These are phyloP conservation scores for Poeciliopsis retropinna DNA, from an alignment of 2,113 vertebrate species.

Conservation along the genomic window DNA sequence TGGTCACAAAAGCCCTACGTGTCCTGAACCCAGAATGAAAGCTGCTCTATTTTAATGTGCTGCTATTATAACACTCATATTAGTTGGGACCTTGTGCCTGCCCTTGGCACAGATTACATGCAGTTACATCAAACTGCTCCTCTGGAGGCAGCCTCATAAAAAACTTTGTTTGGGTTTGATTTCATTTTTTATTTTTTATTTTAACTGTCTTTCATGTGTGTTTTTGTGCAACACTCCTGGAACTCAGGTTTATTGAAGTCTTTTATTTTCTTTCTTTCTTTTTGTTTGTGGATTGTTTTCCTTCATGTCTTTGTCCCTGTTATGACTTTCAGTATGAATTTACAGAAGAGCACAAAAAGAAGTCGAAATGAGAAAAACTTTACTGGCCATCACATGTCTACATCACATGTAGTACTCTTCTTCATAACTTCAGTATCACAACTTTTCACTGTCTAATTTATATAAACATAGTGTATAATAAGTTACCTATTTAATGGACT, in stretches of 20 bases:
- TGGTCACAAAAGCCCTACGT: conserved; percentile 65
- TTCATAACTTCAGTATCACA: not conserved
- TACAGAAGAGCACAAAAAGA: not conserved
- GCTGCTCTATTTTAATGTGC: conserved; percentile 64
- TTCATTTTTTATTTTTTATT: not conserved
- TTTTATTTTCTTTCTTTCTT: not conserved
- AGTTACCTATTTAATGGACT: too few relatives aligned
- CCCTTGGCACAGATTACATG: conserved; percentile 72
- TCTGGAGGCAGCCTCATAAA: conserved; percentile 23
- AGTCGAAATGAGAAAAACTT: not conserved
- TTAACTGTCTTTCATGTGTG: not conserved
- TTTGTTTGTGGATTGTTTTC: not conserved
- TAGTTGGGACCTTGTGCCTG: conserved; percentile 62
- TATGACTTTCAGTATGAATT: not conserved
- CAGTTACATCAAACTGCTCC: conserved; percentile 69
- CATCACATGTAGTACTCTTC: not conserved
- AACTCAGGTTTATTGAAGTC: not conserved
- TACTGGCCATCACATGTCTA: not conserved
- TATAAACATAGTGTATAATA: too few relatives aligned
- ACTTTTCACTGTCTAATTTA: not conserved
- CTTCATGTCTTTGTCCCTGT: not conserved
- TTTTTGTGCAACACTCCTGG: not conserved
- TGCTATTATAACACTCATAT: conserved; percentile 62
- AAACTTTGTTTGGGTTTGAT: conserved; percentile 43
- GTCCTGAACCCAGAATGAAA: conserved; percentile 66